Percentiles rank a stretch among this genome's conserved stretches.
These are phyloP conservation scores for Macaca fascicularis DNA, from an alignment of 2,113 vertebrate species.

Conservation along the genomic window T2T-MFA8v1.1 NC_088384.1:4778501-4779000, in stretches of 20 bases:
- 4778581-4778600: too few relatives aligned
- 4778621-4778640: neutral
- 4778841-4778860: accelerated
- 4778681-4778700: too few relatives aligned
- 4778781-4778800: accelerated
- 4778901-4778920: neutral
- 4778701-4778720: accelerated
- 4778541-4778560: too few relatives aligned
- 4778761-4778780: accelerated
- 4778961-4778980: neutral
- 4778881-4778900: neutral
- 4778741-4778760: accelerated
- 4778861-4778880: accelerated
- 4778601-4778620: too few relatives aligned
- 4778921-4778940: neutral
- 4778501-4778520: neutral
- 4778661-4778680: neutral
- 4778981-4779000: accelerated
- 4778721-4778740: accelerated
- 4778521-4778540: too few relatives aligned
- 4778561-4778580: too few relatives aligned
- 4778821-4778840: accelerated
- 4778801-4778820: accelerated
- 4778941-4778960: neutral
- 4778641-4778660: neutral